A percentile compares a stretch with the other conserved stretches of the same genome.
Evolutionary conservation across 2,113 vertebrate species (phyloP).

Genomic region (Oxyruncus cristatus): DNA sequence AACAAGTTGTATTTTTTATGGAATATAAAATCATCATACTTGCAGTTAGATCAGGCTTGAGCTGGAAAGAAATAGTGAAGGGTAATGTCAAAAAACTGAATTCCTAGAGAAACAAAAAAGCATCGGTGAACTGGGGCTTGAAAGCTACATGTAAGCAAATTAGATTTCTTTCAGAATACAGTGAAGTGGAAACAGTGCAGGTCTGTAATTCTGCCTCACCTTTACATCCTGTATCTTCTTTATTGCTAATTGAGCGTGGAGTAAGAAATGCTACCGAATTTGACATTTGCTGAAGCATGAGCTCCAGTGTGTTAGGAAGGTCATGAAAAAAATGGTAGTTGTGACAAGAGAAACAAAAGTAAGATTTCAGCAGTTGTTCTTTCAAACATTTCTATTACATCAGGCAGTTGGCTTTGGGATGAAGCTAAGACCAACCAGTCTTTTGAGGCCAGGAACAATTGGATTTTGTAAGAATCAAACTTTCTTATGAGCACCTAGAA

Average conservation of each 20-base stretch:
- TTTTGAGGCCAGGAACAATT: not conserved
- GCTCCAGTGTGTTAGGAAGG: not conserved
- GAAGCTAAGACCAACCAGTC: not conserved
- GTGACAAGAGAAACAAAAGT: not conserved
- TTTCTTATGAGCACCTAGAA: not conserved
- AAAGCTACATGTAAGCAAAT: not conserved
- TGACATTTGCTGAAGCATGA: conserved; percentile 5
- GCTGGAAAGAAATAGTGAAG: not conserved
- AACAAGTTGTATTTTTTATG: not conserved
- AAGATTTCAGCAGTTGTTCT: not conserved
- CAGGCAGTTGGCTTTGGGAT: not conserved
- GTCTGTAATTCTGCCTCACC: not conserved
- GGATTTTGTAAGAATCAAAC: not conserved
- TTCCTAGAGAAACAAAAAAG: not conserved
- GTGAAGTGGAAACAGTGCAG: not conserved
- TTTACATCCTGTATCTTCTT: not conserved
- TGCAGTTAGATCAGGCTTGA: not conserved
- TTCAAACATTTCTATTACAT: not conserved
- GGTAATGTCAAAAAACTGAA: not conserved
- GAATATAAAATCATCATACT: not conserved
- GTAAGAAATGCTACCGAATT: not conserved
- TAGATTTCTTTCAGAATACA: not conserved
- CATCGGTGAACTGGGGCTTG: not conserved
- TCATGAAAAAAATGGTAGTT: not conserved
- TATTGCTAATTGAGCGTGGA: not conserved